Percentiles rank a stretch among this genome's conserved stretches.
Evolutionary conservation across 2,888 invertebrate species (phyloP).

Genomic region (Plagodis dolabraria): DNA sequence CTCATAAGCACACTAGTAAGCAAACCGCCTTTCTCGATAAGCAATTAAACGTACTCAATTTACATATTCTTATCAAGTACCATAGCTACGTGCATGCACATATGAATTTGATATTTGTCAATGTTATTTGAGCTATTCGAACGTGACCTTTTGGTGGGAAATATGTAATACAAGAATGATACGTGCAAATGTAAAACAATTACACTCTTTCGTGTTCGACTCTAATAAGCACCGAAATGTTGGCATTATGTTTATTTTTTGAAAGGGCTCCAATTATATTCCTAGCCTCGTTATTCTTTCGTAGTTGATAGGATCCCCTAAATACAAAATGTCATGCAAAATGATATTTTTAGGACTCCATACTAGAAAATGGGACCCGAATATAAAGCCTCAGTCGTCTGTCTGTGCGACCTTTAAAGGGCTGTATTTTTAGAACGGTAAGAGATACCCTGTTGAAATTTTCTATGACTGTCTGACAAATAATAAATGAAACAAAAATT

Average conservation of each 20-base stretch:
- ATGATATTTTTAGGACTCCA: no score
- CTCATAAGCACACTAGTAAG: conserved; percentile 50
- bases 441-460: no score
- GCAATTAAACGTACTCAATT: conserved; percentile 45
- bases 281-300: no score
- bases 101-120: conserved; percentile 37
- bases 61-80: conserved; percentile 44
- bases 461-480: no score
- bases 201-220: not conserved
- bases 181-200: conserved; percentile 17
- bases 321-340: no score
- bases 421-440: no score
- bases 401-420: no score
- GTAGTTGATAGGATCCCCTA: no score
- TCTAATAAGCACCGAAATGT: not conserved
- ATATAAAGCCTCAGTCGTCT: no score
- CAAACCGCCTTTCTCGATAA: conserved; percentile 54
- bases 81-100: conserved; percentile 26
- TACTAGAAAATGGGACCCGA: no score
- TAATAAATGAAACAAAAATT: no score
- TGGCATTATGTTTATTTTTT: not conserved
- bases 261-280: no score
- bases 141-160: conserved; percentile 38
- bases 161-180: conserved; percentile 12
- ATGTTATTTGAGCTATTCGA: conserved; percentile 33